Conservation (phyloP, 2,113 vertebrate species). For the Gyps fulvus region DNA sequence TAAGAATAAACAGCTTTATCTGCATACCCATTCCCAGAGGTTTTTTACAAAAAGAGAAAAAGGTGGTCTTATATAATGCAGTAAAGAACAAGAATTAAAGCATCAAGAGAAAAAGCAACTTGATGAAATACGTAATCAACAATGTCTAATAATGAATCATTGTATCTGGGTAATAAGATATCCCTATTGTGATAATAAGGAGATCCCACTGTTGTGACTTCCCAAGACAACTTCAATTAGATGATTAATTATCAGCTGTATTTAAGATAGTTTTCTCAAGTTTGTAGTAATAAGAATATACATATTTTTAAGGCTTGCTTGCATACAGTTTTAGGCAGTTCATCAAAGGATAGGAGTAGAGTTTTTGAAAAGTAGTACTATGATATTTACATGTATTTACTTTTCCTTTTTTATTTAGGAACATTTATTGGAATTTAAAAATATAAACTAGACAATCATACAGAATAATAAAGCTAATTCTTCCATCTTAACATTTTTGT, state of each 20-base stretch:
- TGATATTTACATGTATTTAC: background rate
- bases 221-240: background rate
- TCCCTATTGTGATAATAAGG: background rate
- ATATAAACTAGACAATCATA: background rate
- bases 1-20: background rate
- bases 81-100: background rate
- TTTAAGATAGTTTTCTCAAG: background rate
- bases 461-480: background rate
- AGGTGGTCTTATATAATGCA: background rate
- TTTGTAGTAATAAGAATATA: background rate
- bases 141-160: background rate
- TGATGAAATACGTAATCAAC: background rate
- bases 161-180: background rate
- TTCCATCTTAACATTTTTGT: background rate
- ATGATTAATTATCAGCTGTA: background rate
- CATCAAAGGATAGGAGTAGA: background rate
- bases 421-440: background rate
- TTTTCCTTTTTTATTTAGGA: background rate
- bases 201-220: background rate
- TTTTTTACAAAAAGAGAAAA: background rate
- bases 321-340: background rate
- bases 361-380: background rate
- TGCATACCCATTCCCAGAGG: accelerated
- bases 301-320: background rate
- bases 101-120: background rate